Percentiles rank a stretch among this genome's conserved stretches.
phyloP scores from a whole-genome alignment of 2,113 vertebrate species.

The Pimephales promelas region DNA sequence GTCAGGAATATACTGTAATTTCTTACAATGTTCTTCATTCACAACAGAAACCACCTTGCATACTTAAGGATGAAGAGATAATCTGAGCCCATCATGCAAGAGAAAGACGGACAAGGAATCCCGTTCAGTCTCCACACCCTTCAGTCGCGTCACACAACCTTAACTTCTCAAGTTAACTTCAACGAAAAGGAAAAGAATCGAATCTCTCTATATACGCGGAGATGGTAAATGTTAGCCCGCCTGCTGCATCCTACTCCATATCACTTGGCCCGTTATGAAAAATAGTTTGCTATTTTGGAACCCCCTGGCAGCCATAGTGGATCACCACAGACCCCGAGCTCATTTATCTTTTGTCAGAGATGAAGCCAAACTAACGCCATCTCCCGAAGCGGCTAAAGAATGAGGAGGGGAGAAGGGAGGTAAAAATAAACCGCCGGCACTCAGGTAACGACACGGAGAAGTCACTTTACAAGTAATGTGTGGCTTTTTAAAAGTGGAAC shows the following conservation, averaged over 20 bases:
- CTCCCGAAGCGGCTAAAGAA: conserved; percentile 95
- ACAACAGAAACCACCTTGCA: neutral
- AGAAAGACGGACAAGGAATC: neutral
- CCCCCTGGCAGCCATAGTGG: conserved; percentile 96
- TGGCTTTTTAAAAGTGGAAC: conserved; percentile 83
- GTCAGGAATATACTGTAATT: neutral
- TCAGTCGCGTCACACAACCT: conserved; percentile 54
- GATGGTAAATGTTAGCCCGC: conserved; percentile 86
- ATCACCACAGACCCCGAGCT: conserved; percentile 95
- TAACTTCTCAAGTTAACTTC: conserved; percentile 74
- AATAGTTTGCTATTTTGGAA: conserved; percentile 99
- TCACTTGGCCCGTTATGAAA: conserved; percentile 97
- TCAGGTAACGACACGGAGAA: conserved; percentile 83
- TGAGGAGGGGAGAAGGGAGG: conserved; percentile 85
- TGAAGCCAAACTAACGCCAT: conserved; percentile 97
- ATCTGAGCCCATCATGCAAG: neutral
- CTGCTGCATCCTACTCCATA: conserved; percentile 91
- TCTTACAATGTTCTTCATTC: neutral
- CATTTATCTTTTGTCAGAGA: conserved; percentile 99
- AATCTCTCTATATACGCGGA: conserved; percentile 83
- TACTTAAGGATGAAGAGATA: neutral
- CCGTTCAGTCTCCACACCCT: conserved; percentile 25
- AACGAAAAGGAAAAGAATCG: conserved; percentile 79
- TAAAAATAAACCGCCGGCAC: conserved; percentile 91
- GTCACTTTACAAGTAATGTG: conserved; percentile 85